Base-by-base conservation (phyloP, 1,140 invertebrate species). In the Leguminivora glycinivorella region DNA sequence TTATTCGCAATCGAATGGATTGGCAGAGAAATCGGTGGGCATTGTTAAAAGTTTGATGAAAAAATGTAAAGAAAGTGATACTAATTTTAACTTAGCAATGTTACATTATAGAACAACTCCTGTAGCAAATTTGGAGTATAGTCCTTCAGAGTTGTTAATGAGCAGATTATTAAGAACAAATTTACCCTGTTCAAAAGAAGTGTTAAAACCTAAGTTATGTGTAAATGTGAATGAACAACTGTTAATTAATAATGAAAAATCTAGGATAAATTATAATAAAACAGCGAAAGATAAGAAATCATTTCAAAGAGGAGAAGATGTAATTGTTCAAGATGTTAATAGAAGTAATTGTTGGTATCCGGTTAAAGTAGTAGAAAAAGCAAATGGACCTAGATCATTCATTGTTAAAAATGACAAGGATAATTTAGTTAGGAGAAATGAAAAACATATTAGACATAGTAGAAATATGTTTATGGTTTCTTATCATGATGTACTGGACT, bases 41-140 rank as follows among this genome's bases (percentile, higher is more conserved):
- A 56, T 56, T 56, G 47, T 56, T 19, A 56, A 56, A 56, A 56
- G 9, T 19, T 19, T 56, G 4, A 19, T 56, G 47, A 56, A 56
- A 56, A 56, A 56, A 14, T 56, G 47, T 56, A 19, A 19, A 1
- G 47, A 56, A 19, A 5, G 4, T 19, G 17, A 6, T 19, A 2
- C 17, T 19, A 24, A 19, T 19, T 56, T 56, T 56, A 1, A 56
- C 5, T 19, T 56, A 22, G 47, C 47, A 2, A 56, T 56, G 47
- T 56, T 56, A 56, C 14, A 56, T 56, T 56, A 56, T 19, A 56
- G 47, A 56, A 56, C 17, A 22, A 56, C n/a, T 19, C 47, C 47
- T 22, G 47, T 56, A 56, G 47, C 47, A 56, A 19, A 22, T 1
- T 56, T 56, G 17, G 47, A 56, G 2, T 56, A 56, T 6, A 56